These are phyloP conservation scores for Drosophila aldrichi DNA, from an alignment of 2,888 invertebrate genomes.

Conservation along the genomic window DNA sequence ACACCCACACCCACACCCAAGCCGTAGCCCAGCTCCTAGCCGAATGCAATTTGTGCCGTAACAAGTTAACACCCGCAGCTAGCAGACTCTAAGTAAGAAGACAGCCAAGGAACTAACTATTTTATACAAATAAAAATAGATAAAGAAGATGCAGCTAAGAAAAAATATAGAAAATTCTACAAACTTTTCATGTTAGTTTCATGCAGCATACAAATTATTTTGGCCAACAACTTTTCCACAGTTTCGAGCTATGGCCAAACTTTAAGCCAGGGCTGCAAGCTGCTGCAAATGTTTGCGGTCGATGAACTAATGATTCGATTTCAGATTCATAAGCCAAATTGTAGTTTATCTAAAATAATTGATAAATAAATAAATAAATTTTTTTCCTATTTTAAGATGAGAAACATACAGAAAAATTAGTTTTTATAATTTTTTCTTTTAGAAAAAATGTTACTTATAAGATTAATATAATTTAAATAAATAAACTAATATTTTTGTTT, in stretches of 20 bases:
- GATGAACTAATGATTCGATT: background rate
- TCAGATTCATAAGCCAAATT: background rate
- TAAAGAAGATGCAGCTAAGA: background rate
- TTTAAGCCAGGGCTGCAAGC: constrained; percentile 15
- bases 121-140: constrained; percentile 20
- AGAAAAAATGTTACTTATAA: too few species aligned
- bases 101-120: constrained; percentile 28
- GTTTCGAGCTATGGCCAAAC: constrained; percentile 20
- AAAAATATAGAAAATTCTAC: constrained; percentile 41
- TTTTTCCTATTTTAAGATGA: too few species aligned
- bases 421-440: too few species aligned
- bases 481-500: too few species aligned
- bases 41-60: constrained; percentile 48
- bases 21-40: constrained; percentile 7
- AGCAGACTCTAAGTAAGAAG: constrained; percentile 35
- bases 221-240: constrained; percentile 55
- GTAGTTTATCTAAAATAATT: background rate
- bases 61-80: constrained; percentile 59
- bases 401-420: too few species aligned
- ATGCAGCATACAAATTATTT: constrained; percentile 77
- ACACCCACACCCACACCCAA: constrained; percentile 1
- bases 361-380: background rate
- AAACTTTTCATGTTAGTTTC: constrained; percentile 65
- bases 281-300: background rate
- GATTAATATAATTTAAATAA: too few species aligned